Evolutionary conservation across 2,888 invertebrate species (phyloP), one percentile per base, ranked within the genome.

Genomic region (Orthonychiurus folsomi): DNA sequence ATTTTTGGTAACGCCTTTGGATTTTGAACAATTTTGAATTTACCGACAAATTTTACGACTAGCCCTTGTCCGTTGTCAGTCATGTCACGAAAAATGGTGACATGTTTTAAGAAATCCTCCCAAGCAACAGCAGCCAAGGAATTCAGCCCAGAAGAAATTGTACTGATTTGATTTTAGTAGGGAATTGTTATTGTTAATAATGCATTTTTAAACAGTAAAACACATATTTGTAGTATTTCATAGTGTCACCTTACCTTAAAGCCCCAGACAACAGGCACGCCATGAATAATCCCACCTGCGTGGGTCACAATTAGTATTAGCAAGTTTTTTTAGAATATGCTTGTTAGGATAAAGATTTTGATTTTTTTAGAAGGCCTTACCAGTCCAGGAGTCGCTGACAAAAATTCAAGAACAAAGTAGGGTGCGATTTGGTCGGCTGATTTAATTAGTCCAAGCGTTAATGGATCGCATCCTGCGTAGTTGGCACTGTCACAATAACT

Each of bases 271-370:
- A 79, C 2, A 80, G 73, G 59, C 78, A 78, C 3, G 80, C 78
- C 0, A 79, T 78, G 69, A 80, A 80, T 23, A 80, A 72, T 1
- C 80, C 80, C n/a, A 80, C n/a, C n/a, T n/a, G n/a, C n/a, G n/a
- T n/a, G n/a, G n/a, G n/a, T n/a, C n/a, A n/a, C n/a, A n/a, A n/a
- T n/a, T n/a, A n/a, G n/a, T n/a, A n/a, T n/a, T n/a, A n/a, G n/a
- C n/a, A n/a, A n/a, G n/a, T n/a, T n/a, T n/a, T n/a, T n/a, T n/a
- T n/a, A n/a, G n/a, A n/a, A n/a, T n/a, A n/a, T n/a, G n/a, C n/a
- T n/a, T n/a, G n/a, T n/a, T n/a, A n/a, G n/a, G n/a, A n/a, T n/a
- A n/a, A n/a, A n/a, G n/a, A n/a, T n/a, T n/a, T n/a, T n/a, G n/a
- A n/a, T n/a, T n/a, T n/a, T n/a, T n/a, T n/a, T n/a, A n/a, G n/a